These are phyloP conservation scores for Acinonyx jubatus DNA, from an alignment of 2,113 vertebrate species.

Conservation along the genomic window DNA sequence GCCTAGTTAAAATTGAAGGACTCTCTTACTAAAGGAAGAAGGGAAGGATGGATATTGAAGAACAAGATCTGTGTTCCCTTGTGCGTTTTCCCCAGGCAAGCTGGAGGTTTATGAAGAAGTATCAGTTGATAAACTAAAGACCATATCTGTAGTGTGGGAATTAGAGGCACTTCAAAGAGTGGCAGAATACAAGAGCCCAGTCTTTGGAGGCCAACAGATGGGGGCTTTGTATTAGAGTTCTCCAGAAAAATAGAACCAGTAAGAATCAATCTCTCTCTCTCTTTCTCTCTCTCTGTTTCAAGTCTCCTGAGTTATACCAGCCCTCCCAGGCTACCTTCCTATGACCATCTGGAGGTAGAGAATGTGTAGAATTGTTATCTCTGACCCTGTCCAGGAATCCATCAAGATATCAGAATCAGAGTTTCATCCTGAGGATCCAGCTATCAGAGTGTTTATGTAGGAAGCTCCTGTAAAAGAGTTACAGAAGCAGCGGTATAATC, in stretches of 20 bases:
- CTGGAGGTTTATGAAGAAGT: background rate
- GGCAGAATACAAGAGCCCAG: background rate
- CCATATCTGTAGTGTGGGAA: too few relatives aligned
- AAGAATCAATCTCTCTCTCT: background rate
- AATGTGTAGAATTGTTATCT: background rate
- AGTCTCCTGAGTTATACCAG: background rate
- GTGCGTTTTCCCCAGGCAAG: background rate
- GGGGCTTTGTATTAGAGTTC: background rate
- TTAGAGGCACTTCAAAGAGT: background rate
- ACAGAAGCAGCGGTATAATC: background rate
- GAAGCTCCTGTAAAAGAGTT: background rate
- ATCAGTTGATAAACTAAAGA: background rate
- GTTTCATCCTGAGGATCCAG: background rate
- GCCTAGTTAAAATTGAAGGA: background rate
- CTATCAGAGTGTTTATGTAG: background rate
- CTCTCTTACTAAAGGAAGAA: background rate
- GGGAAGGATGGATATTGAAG: background rate
- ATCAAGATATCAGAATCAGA: slow-evolving; percentile 12
- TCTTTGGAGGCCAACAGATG: background rate
- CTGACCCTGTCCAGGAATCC: slow-evolving; percentile 22
- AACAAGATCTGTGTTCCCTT: background rate
- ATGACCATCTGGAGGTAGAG: background rate
- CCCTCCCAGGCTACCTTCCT: background rate
- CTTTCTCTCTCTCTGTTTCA: background rate
- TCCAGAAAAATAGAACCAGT: background rate